phyloP scores from a whole-genome alignment of 2,797 vertebrate species.

The Centropyge bicolor region DNA sequence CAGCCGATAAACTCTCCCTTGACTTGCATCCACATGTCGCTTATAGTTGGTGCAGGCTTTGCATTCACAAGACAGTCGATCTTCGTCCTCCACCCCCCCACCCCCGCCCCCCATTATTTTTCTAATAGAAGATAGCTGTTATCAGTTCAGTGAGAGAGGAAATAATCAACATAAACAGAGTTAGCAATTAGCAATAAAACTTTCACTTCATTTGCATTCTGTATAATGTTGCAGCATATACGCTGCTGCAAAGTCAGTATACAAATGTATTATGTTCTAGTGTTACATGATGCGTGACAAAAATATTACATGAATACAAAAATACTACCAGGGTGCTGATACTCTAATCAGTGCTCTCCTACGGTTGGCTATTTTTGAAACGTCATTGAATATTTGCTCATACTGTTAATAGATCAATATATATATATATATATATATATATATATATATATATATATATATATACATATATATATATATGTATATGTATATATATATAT shows the following conservation, averaged over 20 bases:
- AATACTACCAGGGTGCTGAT: not conserved
- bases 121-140: conserved; percentile 68
- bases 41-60: conserved; percentile 65
- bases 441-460: no score
- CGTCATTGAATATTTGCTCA: no score
- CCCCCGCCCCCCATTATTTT: conserved; percentile 66
- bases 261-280: not conserved
- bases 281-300: not conserved
- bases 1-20: conserved; percentile 69
- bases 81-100: conserved; percentile 39
- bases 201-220: conserved; percentile 61
- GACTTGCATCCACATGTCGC: conserved; percentile 57
- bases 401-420: no score
- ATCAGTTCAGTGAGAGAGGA: conserved; percentile 69
- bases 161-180: conserved; percentile 77
- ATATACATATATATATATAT: no score
- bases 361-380: not conserved
- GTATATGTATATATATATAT: no score
- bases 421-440: no score
- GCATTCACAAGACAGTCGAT: conserved; percentile 69
- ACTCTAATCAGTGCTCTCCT: not conserved
- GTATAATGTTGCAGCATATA: conserved; percentile 1
- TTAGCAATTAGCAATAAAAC: conserved; percentile 73
- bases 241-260: conserved; percentile 5
- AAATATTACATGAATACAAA: not conserved